Evolutionary conservation across 2,113 vertebrate genomes (phyloP).

Genomic region (Forbesichthys agassizii): DNA sequence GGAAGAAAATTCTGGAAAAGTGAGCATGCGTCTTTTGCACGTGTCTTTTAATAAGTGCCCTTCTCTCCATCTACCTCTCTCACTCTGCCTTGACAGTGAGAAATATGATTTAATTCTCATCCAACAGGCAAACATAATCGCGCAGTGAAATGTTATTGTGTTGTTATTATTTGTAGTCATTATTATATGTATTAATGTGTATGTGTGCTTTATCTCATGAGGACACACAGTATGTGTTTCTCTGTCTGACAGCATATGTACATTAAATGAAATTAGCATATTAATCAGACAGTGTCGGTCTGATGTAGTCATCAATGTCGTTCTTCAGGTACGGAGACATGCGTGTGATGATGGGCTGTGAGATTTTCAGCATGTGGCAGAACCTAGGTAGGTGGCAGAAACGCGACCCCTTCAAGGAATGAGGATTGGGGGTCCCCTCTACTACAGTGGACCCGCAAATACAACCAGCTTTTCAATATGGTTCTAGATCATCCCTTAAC

Average conservation of each 20-base stretch:
- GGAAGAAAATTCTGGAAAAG: constrained; percentile 97
- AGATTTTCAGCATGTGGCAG: constrained; percentile 99
- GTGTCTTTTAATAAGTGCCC: too few species aligned
- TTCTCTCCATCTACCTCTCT: too few species aligned
- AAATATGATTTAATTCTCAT: too few species aligned
- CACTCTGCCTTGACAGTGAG: too few species aligned
- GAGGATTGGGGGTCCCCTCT: background rate
- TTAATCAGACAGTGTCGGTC: background rate
- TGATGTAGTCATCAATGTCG: background rate
- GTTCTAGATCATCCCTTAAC: too few species aligned
- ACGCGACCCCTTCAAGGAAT: background rate
- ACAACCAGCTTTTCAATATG: too few species aligned
- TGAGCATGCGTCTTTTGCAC: constrained; percentile 67
- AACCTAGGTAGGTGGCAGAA: constrained; percentile 83
- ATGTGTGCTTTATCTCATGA: background rate
- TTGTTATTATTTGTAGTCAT: too few species aligned
- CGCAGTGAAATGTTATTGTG: too few species aligned
- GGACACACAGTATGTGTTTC: background rate
- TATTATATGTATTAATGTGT: background rate
- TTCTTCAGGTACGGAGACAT: constrained; percentile 92
- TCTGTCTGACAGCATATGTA: background rate
- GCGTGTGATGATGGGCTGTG: constrained; percentile 99
- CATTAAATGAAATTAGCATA: background rate
- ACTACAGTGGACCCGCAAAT: too few species aligned
- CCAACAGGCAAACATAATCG: too few species aligned